Percentiles rank a stretch among this genome's conserved stretches.
phyloP scores from a whole-genome alignment of 2,888 invertebrate species.

The Coremacera marginata region DNA sequence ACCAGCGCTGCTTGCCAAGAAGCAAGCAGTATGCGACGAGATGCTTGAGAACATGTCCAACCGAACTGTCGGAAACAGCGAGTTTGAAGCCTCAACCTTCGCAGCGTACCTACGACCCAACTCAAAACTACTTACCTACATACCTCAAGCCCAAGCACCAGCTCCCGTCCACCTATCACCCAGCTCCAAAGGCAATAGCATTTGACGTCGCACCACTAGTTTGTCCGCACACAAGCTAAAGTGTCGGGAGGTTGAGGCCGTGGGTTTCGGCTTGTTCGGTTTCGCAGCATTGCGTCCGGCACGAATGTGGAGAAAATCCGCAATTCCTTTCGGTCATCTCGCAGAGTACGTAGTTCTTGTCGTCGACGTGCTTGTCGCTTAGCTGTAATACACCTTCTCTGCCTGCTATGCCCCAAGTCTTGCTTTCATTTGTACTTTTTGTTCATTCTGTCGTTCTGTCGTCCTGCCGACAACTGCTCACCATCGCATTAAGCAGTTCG shows the following conservation, averaged over 20 bases:
- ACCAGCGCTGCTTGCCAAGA: constrained; percentile 46
- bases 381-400: constrained; percentile 52
- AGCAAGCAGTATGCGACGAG: constrained; percentile 43
- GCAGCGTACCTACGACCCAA: constrained; percentile 45
- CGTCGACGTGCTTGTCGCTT: constrained; percentile 63
- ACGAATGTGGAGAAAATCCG: constrained; percentile 57
- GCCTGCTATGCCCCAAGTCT: constrained; percentile 27
- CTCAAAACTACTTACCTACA: constrained; percentile 49
- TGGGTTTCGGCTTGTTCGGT: constrained; percentile 9
- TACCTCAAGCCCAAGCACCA: constrained; percentile 26
- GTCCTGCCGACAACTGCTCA: constrained; percentile 51
- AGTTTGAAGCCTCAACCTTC: constrained; percentile 49
- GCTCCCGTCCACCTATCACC: constrained; percentile 30
- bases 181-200: constrained; percentile 52
- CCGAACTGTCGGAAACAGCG: constrained; percentile 61
- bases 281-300: constrained; percentile 31
- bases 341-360: constrained; percentile 51
- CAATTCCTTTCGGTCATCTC: constrained; percentile 66
- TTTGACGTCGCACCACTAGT: constrained; percentile 63
- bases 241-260: neutral
- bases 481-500: constrained; percentile 66
- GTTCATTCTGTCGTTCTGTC: constrained; percentile 13
- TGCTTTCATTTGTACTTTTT: neutral
- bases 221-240: constrained; percentile 43
- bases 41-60: constrained; percentile 58